Base-by-base conservation (phyloP, 2,113 vertebrate species). In the Anguilla japonica region DNA sequence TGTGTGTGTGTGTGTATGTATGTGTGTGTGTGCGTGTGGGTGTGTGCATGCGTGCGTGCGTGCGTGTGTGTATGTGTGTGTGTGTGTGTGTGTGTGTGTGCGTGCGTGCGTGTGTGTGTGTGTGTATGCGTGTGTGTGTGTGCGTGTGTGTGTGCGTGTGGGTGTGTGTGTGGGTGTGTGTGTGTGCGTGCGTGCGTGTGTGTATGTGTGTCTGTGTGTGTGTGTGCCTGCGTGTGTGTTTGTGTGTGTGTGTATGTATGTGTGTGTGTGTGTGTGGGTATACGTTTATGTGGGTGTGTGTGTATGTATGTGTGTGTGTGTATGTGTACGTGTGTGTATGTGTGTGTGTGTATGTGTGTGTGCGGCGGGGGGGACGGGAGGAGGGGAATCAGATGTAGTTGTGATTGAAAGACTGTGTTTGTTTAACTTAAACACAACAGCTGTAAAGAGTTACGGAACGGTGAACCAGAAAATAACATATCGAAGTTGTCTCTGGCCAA, bases 401-500 rank as follows among this genome's bases (percentile, higher is more conserved):
- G 87, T 87, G 92, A 95, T 95, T 94, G 93, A 95, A 95, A 94
- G 88, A 91, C 39, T 20, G 91, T 88, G 91, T 94, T 96, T 94
- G 91, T 89, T 95, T 93, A 90, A 93, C 39, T 91, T 87, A 83
- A 92, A 89, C 92, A 84, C 86, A 90, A 84, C 88, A 53, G 67
- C 91, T 89, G 80, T 92, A 87, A 88, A 91, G 89, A 94, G 95
- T 96, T 94, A 93, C 94, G 89, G 95, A 91, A 95, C 94, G 92
- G 91, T 93, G 95, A 96, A 96, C 94, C 94, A 94, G 95, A 96
- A 96, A 97, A 97, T 95, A 94, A 94, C 93, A 94, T 96, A 96
- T 95, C 90, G 93, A 93, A 94, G 91, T 91, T 88, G 82, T 86
- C 90, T 91, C 93, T 87, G 91, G 93, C 75, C 89, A 89, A 89